A percentile compares a stretch with the other conserved stretches of the same genome.
Conservation (phyloP, 2,113 vertebrate species). For the Crotalus horridus region DNA sequence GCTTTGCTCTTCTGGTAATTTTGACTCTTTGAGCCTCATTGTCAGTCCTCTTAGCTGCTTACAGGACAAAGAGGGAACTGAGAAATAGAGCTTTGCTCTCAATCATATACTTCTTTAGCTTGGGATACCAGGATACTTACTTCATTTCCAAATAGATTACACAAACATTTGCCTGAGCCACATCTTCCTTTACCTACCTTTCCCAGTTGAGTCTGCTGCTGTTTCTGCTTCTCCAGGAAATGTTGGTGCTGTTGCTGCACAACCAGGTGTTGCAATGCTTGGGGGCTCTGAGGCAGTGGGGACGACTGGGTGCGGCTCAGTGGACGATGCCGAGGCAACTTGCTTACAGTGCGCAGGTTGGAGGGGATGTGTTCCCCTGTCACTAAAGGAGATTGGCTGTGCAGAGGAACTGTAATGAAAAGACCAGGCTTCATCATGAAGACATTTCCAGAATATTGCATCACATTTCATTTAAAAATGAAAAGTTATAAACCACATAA, state of each 20-base stretch:
- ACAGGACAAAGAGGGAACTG: neutral
- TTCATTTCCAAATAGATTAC: no score
- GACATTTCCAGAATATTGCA: neutral
- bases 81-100: neutral
- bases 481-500: neutral
- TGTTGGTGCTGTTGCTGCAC: constrained; percentile 91
- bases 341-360: constrained; percentile 79
- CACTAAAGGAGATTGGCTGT: constrained; percentile 88
- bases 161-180: neutral
- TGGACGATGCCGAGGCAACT: constrained; percentile 86
- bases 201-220: constrained; percentile 75
- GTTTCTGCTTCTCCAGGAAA: constrained; percentile 89
- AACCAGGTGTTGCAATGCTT: constrained; percentile 90
- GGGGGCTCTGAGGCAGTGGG: constrained; percentile 88
- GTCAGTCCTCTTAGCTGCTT: neutral
- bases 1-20: neutral
- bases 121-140: no score
- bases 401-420: constrained; percentile 78
- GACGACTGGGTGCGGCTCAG: constrained; percentile 91
- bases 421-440: neutral
- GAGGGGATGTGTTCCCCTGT: constrained; percentile 81
- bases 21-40: neutral
- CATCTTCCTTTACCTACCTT: constrained; percentile 62
- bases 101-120: neutral
- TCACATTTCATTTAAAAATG: neutral